Evolutionary conservation across 1,140 invertebrate species (phyloP).

Genomic region (Meloidogyne floridensis): DNA sequence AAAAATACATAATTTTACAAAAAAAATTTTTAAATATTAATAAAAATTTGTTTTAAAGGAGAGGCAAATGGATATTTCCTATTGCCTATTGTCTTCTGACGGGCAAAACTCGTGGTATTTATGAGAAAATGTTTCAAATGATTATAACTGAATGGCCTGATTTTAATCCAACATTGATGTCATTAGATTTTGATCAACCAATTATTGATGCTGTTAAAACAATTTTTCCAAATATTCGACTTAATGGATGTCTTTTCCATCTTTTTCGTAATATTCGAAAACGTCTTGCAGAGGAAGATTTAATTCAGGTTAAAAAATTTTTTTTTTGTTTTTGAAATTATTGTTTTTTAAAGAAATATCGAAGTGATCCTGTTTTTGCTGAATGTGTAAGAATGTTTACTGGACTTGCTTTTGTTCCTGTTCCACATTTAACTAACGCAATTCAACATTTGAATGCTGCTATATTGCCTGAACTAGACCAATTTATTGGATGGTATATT

Average conservation of each 20-base stretch:
- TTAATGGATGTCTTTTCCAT: constrained; percentile 19
- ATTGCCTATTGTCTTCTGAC: constrained; percentile 13
- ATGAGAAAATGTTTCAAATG: constrained; percentile 15
- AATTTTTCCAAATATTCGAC: neutral
- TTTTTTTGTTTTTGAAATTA: neutral
- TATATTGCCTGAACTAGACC: neutral
- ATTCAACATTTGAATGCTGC: neutral
- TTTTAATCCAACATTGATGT: constrained; percentile 2
- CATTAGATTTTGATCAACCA: constrained; percentile 3
- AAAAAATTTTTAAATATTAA: neutral
- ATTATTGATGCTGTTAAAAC: constrained; percentile 8
- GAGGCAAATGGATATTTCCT: constrained; percentile 13
- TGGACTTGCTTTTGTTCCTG: constrained; percentile 16
- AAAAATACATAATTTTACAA: too few relatives aligned
- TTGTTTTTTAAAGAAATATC: neutral
- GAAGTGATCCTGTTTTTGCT: constrained; percentile 6
- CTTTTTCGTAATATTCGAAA: constrained; percentile 14
- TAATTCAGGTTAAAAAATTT: neutral
- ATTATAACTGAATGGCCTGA: constrained; percentile 1
- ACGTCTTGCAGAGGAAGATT: neutral
- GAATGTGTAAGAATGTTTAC: constrained; percentile 17
- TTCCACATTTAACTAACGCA: constrained; percentile 3
- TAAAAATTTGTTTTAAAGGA: neutral
- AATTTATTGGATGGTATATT: constrained; percentile 8
- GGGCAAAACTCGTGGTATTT: constrained; percentile 8